Evolutionary conservation across 2,888 invertebrate genomes (phyloP).

Genomic region (Mesorhabditis belari): DNA sequence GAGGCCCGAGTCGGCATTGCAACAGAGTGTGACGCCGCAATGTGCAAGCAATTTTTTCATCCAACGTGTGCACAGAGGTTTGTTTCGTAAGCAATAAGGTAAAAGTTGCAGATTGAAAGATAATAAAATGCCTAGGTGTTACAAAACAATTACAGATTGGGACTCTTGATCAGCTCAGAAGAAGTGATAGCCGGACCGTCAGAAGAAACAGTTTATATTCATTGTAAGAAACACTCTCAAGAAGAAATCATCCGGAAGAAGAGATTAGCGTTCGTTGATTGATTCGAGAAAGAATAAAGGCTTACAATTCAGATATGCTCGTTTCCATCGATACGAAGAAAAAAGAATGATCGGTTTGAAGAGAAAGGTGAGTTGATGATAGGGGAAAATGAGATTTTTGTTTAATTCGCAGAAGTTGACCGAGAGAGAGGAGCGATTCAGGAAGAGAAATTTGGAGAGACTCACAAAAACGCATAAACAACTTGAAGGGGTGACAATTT

Average conservation of each 20-base stretch:
- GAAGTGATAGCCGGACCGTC: conserved; percentile 14
- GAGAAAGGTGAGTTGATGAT: conserved; percentile 1
- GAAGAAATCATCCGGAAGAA: conserved; percentile 20
- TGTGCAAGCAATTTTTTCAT: conserved; percentile 94
- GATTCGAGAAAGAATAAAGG: not conserved
- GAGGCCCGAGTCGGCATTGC: conserved; percentile 87
- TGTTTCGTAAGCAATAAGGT: not conserved
- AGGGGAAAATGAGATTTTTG: conserved; percentile 2
- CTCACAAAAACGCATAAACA: conserved; percentile 7
- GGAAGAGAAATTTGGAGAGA: conserved; percentile 8
- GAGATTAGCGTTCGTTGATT: conserved; percentile 14
- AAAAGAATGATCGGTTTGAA: conserved; percentile 6
- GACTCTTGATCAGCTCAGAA: conserved; percentile 37
- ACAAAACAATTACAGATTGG: conserved; percentile 22
- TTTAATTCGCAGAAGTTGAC: conserved; percentile 9
- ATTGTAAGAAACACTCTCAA: conserved; percentile 39
- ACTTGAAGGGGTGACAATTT: conserved; percentile 17
- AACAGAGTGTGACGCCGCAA: conserved; percentile 93
- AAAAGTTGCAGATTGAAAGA: conserved; percentile 1
- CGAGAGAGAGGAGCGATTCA: conserved; percentile 21
- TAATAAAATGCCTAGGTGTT: not conserved
- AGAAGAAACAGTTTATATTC: conserved; percentile 21
- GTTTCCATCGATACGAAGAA: conserved; percentile 14
- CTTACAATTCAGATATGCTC: not conserved
- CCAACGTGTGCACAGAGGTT: conserved; percentile 70